These are phyloP conservation scores for Anastatus disparis DNA, from an alignment of 1,140 invertebrate species.

Conservation along the genomic window DNA sequence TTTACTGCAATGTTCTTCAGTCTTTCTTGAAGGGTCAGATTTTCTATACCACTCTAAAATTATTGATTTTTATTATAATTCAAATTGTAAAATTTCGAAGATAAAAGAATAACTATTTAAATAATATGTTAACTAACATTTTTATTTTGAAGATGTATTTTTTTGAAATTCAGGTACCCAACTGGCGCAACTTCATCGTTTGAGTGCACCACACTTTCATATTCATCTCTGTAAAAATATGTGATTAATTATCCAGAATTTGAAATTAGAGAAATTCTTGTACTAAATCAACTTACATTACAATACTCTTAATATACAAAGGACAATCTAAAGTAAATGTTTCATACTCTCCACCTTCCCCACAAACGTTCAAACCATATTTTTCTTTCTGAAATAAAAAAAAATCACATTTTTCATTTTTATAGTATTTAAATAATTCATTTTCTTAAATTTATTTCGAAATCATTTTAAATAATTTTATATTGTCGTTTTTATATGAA, in stretches of 20 bases:
- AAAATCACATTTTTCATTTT: too few species aligned
- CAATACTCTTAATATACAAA: slow-evolving; percentile 89
- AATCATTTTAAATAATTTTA: too few species aligned
- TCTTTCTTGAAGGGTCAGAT: slow-evolving; percentile 63
- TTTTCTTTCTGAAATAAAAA: slow-evolving; percentile 81
- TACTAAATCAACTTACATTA: slow-evolving; percentile 78
- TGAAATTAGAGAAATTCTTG: slow-evolving; percentile 11
- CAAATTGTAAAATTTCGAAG: neutral
- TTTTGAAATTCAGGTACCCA: slow-evolving; percentile 89
- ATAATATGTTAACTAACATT: slow-evolving; percentile 58
- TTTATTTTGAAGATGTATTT: slow-evolving; percentile 81
- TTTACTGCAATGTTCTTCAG: slow-evolving; percentile 68
- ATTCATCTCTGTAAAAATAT: slow-evolving; percentile 80
- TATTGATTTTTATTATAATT: neutral
- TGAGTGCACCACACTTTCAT: slow-evolving; percentile 87
- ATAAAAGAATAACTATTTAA: neutral
- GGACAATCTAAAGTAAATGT: slow-evolving; percentile 98
- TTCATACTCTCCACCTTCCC: slow-evolving; percentile 99
- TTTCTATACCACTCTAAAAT: slow-evolving; percentile 58
- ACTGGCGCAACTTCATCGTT: slow-evolving; percentile 92
- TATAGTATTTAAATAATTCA: too few species aligned
- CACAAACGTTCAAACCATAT: slow-evolving; percentile 97
- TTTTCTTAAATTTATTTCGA: too few species aligned
- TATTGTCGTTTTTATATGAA: too few species aligned
- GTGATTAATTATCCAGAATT: slow-evolving; percentile 41